These are phyloP conservation scores for Crossocerus cetratus DNA, from an alignment of 2,888 invertebrate species.

Conservation along the genomic window DNA sequence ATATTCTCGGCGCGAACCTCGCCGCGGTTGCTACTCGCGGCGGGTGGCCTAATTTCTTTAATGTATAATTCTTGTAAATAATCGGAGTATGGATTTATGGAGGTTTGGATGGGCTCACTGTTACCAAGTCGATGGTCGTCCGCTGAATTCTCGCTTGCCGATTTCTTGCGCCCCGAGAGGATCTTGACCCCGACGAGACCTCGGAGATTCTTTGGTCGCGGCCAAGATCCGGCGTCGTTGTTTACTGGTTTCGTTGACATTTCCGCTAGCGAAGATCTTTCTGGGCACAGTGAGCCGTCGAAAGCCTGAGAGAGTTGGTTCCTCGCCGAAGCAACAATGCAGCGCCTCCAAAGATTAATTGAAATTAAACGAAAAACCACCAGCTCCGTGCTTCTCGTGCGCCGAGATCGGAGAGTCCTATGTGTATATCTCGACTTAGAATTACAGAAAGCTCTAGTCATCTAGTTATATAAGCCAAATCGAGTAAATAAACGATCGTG, in stretches of 20 bases:
- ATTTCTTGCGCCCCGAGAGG: not conserved
- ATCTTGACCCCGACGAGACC: slow-evolving; percentile 18
- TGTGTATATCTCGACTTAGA: slow-evolving; percentile 64
- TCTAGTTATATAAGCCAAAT: slow-evolving; percentile 61
- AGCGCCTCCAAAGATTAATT: slow-evolving; percentile 76
- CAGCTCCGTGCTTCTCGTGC: slow-evolving; percentile 39
- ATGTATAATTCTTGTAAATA: slow-evolving; percentile 63
- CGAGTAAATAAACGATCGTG: slow-evolving; percentile 54
- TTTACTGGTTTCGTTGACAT: slow-evolving; percentile 1
- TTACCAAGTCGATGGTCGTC: not conserved
- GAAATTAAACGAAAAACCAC: slow-evolving; percentile 31
- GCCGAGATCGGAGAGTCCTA: slow-evolving; percentile 55
- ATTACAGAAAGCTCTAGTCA: slow-evolving; percentile 69
- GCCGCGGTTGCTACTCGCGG: slow-evolving; percentile 46
- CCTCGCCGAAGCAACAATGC: slow-evolving; percentile 68
- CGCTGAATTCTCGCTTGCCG: not conserved
- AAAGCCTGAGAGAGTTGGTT: slow-evolving; percentile 73
- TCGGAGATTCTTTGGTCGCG: slow-evolving; percentile 15
- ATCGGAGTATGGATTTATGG: slow-evolving; percentile 61
- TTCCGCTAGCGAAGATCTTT: not conserved
- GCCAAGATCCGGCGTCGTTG: not conserved
- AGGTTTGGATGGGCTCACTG: slow-evolving; percentile 62
- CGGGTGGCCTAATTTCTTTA: slow-evolving; percentile 33
- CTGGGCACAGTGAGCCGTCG: slow-evolving; percentile 55
- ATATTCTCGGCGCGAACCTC: slow-evolving; percentile 14